phyloP scores from a whole-genome alignment of 2,888 invertebrate species.

The Hemicrepidius hirtus region DNA sequence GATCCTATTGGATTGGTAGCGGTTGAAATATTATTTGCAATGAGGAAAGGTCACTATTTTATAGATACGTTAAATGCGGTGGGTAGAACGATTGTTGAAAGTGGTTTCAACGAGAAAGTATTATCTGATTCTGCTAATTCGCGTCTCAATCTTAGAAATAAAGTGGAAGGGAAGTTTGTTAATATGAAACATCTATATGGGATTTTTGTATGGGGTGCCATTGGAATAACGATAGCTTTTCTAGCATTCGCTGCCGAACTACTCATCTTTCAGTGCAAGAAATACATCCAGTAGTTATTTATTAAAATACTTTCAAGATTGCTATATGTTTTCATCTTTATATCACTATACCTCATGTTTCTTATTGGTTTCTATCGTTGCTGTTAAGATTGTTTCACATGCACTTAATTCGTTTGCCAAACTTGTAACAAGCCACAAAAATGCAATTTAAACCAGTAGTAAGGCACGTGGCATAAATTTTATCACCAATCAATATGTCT shows the following conservation, averaged over 20 bases:
- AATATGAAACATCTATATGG: background rate
- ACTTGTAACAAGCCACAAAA: no score
- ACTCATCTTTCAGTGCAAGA: background rate
- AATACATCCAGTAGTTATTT: no score
- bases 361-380: no score
- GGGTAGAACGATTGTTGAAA: background rate
- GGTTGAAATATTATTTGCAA: background rate
- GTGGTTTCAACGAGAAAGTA: conserved; percentile 2
- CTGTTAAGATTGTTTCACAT: no score
- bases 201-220: background rate
- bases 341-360: no score
- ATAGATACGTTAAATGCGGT: background rate
- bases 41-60: conserved; percentile 18
- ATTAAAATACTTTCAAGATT: no score
- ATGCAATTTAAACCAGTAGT: no score
- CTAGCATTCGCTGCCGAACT: background rate
- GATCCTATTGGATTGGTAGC: background rate
- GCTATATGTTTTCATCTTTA: no score
- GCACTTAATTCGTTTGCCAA: no score
- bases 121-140: background rate
- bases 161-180: background rate
- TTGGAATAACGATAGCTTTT: background rate
- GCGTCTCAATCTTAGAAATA: no score
- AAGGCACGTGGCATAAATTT: no score
- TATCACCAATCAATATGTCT: no score